Conservation (phyloP, 2,888 invertebrate genomes). For the Cosmia trapezina region DNA sequence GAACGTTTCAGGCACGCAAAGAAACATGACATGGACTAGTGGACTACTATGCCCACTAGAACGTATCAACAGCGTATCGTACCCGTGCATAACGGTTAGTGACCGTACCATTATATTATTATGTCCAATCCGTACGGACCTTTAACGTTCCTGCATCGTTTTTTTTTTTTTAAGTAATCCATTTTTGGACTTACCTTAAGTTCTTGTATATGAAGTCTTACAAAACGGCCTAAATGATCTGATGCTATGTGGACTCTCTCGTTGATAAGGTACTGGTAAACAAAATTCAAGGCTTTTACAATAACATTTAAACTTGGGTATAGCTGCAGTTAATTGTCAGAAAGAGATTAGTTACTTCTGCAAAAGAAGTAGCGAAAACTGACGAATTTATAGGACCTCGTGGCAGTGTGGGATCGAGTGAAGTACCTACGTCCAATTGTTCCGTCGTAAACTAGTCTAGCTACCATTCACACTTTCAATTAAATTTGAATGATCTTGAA, state of each 20-base stretch:
- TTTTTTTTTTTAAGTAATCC: not conserved
- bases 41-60: too few species aligned
- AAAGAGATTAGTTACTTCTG: not conserved
- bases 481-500: too few species aligned
- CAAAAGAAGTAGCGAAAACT: too few species aligned
- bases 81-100: too few species aligned
- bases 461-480: too few species aligned
- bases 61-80: too few species aligned
- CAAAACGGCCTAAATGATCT: conserved; percentile 84
- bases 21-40: too few species aligned
- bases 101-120: too few species aligned
- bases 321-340: not conserved
- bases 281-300: conserved; percentile 3
- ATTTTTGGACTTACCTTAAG: conserved; percentile 76
- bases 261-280: conserved; percentile 80
- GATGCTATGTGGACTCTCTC: conserved; percentile 85
- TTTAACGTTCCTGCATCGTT: not conserved
- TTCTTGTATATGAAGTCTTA: conserved; percentile 83
- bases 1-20: too few species aligned
- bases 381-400: not conserved
- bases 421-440: too few species aligned
- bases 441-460: not conserved
- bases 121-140: too few species aligned
- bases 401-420: too few species aligned
- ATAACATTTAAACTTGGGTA: not conserved